Conservation (phyloP, 2,113 vertebrate genomes). For the Pseudorhombus dupliciocellatus region DNA sequence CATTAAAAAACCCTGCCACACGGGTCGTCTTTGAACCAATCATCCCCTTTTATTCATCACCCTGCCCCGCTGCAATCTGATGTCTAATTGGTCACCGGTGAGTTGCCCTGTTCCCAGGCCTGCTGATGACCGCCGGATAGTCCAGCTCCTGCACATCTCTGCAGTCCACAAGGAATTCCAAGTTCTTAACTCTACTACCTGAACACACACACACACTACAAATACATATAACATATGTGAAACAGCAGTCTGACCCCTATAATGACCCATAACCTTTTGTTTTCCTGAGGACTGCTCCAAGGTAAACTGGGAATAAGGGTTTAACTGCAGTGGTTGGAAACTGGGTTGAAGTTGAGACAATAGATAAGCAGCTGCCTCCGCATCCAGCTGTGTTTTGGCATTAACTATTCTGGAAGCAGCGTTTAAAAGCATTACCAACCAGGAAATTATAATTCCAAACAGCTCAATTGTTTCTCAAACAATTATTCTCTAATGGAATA, state of each 20-base stretch:
- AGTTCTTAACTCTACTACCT: constrained; percentile 14
- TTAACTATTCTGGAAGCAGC: too few relatives aligned
- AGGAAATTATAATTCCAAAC: too few relatives aligned
- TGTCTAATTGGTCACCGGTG: constrained; percentile 92
- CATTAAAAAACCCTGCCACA: constrained; percentile 86
- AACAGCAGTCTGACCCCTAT: constrained; percentile 21
- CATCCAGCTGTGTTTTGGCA: background rate
- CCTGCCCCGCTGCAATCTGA: constrained; percentile 83
- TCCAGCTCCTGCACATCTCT: constrained; percentile 80
- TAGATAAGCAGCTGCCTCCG: background rate
- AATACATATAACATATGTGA: constrained; percentile 31
- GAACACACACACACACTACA: constrained; percentile 17
- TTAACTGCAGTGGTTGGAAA: constrained; percentile 36
- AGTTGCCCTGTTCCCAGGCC: constrained; percentile 83
- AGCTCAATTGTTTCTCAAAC: too few relatives aligned
- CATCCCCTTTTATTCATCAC: constrained; percentile 83
- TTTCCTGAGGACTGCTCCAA: constrained; percentile 45
- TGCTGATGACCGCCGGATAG: constrained; percentile 84
- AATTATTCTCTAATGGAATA: too few relatives aligned
- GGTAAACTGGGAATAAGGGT: constrained; percentile 26
- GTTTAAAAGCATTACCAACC: background rate
- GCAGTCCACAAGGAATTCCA: constrained; percentile 56
- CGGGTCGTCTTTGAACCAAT: constrained; percentile 82
- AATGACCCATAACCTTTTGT: constrained; percentile 45
- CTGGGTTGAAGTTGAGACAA: background rate